Percentiles rank a stretch among this genome's conserved stretches.
phyloP scores from a whole-genome alignment of 2,888 invertebrate species.

The Doris montereyensis region DNA sequence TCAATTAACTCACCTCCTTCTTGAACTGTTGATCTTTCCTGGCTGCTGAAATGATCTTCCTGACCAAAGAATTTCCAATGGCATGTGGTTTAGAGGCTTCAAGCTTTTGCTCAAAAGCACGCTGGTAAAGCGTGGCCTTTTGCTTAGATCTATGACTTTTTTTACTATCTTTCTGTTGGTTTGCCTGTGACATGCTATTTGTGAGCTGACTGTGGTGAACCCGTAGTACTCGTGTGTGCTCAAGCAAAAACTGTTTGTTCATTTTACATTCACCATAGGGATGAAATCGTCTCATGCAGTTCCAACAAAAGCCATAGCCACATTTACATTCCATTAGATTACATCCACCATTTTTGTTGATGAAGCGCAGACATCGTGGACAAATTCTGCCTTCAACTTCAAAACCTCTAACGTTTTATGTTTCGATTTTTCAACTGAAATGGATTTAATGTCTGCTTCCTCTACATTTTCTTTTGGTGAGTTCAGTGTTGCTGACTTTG shows the following conservation, averaged over 20 bases:
- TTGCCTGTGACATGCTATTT: neutral
- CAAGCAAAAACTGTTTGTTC: neutral
- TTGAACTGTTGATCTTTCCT: neutral
- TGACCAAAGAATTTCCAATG: neutral
- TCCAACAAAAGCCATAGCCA: conserved; percentile 42
- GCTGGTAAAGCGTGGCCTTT: conserved; percentile 18
- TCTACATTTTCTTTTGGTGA: conserved; percentile 1
- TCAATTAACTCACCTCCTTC: conserved; percentile 15
- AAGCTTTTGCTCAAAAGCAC: conserved; percentile 2
- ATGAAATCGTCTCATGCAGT: conserved; percentile 11
- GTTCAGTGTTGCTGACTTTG: conserved; percentile 6
- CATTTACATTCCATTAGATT: conserved; percentile 39
- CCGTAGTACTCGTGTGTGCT: conserved; percentile 18
- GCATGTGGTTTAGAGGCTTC: neutral
- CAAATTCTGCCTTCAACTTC: conserved; percentile 42
- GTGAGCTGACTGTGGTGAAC: neutral
- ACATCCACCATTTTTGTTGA: conserved; percentile 43
- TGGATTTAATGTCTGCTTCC: neutral
- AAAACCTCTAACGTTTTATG: neutral
- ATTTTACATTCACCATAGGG: neutral
- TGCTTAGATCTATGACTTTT: neutral
- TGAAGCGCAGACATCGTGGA: conserved; percentile 41
- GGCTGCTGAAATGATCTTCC: neutral
- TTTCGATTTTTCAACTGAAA: neutral
- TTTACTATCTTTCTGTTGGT: neutral